Evolutionary conservation across 1,140 invertebrate species (phyloP).

Genomic region (Drosophila littoralis): DNA sequence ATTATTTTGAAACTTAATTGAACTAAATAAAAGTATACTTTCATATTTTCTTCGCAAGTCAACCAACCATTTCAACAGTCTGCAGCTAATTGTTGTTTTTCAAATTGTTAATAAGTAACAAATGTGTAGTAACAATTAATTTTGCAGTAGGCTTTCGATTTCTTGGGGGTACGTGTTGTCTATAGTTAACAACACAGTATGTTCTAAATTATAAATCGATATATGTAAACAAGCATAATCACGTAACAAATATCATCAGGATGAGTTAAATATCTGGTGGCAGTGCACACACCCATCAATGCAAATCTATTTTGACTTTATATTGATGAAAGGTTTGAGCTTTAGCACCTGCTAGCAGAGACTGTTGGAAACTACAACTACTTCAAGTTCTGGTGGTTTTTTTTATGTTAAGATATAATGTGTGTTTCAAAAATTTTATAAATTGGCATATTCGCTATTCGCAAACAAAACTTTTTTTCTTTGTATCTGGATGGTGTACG

Average conservation of each 20-base stretch:
- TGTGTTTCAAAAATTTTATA: constrained; percentile 6
- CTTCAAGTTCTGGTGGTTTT: constrained; percentile 11
- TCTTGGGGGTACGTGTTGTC: constrained; percentile 75
- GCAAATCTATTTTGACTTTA: constrained; percentile 32
- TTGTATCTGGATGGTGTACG: constrained; percentile 30
- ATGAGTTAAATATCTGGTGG: constrained; percentile 34
- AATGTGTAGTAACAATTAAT: constrained; percentile 18
- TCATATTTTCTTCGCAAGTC: constrained; percentile 53
- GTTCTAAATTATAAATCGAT: constrained; percentile 16
- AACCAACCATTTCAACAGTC: constrained; percentile 54
- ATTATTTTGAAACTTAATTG: constrained; percentile 33
- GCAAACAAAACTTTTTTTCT: constrained; percentile 16
- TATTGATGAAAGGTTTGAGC: constrained; percentile 12
- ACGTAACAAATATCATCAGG: constrained; percentile 15
- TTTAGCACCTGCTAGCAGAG: constrained; percentile 3
- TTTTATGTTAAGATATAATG: constrained; percentile 1
- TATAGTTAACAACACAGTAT: constrained; percentile 12
- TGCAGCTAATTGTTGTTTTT: constrained; percentile 58
- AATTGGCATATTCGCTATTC: background rate
- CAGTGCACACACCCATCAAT: constrained; percentile 61
- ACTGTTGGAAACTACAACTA: constrained; percentile 23
- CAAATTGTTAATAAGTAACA: constrained; percentile 21
- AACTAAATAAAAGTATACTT: constrained; percentile 32
- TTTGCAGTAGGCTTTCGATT: constrained; percentile 68
- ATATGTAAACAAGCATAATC: constrained; percentile 20